Percentiles rank a stretch among this genome's conserved stretches.
Conservation (phyloP, 2,888 invertebrate genomes). For the Diarsia dahlii region DNA sequence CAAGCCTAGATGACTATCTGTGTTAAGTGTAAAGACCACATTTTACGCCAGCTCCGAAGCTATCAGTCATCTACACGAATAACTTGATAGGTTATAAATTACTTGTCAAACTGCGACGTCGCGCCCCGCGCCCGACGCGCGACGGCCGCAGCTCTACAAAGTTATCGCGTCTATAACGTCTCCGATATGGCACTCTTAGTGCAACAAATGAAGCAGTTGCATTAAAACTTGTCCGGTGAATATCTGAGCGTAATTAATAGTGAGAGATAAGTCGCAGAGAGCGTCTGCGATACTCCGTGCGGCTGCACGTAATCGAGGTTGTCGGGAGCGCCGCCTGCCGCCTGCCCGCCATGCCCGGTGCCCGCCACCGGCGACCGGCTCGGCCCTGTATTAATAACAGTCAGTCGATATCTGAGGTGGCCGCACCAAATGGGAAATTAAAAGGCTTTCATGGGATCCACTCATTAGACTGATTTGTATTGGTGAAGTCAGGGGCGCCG, state of each 20-base stretch:
- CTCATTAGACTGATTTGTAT: slow-evolving; percentile 89
- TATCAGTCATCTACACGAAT: slow-evolving; percentile 77
- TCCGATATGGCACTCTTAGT: slow-evolving; percentile 87
- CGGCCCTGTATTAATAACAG: slow-evolving; percentile 88
- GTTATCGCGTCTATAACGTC: slow-evolving; percentile 85
- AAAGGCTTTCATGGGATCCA: slow-evolving; percentile 89
- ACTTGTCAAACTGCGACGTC: slow-evolving; percentile 66
- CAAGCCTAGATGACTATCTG: slow-evolving; percentile 82
- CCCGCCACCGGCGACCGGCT: slow-evolving; percentile 76
- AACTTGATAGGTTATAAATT: slow-evolving; percentile 68
- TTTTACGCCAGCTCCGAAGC: slow-evolving; percentile 73
- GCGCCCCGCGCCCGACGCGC: slow-evolving; percentile 64
- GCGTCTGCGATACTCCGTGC: slow-evolving; percentile 81
- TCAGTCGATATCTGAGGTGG: slow-evolving; percentile 87
- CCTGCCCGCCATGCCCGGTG: slow-evolving; percentile 5
- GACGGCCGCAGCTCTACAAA: slow-evolving; percentile 82
- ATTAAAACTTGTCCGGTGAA: slow-evolving; percentile 89
- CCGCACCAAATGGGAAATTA: slow-evolving; percentile 89
- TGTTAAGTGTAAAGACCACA: slow-evolving; percentile 76
- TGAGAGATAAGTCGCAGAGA: slow-evolving; percentile 86
- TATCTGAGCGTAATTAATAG: slow-evolving; percentile 90
- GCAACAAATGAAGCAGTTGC: slow-evolving; percentile 90
- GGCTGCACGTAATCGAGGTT: slow-evolving; percentile 82
- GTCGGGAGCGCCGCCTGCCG: slow-evolving; percentile 81
- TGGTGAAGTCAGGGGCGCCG: slow-evolving; percentile 81